Evolutionary conservation across 2,888 invertebrate genomes (phyloP).

Genomic region (Pheosia gnoma): DNA sequence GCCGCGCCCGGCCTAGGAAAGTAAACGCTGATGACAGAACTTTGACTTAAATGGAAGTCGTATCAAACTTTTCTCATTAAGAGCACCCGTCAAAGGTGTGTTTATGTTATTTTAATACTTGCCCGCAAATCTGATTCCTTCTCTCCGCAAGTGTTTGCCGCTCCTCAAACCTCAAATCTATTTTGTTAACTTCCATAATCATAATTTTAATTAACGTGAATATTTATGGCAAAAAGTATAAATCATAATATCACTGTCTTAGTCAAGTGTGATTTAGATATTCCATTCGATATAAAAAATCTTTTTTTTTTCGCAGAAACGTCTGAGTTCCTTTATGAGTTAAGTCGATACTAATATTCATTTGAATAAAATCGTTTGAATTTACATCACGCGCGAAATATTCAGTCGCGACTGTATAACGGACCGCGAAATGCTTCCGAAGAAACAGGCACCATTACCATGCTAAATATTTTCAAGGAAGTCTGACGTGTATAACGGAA

Average conservation of each 20-base stretch:
- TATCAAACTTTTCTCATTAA: constrained; percentile 83
- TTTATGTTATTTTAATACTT: constrained; percentile 80
- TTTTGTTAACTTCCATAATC: background rate
- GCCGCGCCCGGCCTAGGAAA: constrained; percentile 64
- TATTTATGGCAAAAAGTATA: too few relatives aligned
- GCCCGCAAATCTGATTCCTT: constrained; percentile 61
- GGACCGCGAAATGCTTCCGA: constrained; percentile 60
- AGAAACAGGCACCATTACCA: constrained; percentile 58
- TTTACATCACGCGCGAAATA: constrained; percentile 64
- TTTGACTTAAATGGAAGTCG: constrained; percentile 80
- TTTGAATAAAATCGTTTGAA: constrained; percentile 55
- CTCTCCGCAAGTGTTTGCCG: background rate
- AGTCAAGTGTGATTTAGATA: background rate
- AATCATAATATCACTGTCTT: too few relatives aligned
- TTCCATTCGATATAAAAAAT: background rate
- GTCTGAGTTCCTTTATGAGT: constrained; percentile 14
- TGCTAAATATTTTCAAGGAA: constrained; percentile 63
- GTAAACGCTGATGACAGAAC: constrained; percentile 78
- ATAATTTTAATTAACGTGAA: too few relatives aligned
- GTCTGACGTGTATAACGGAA: constrained; percentile 56
- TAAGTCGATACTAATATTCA: constrained; percentile 42
- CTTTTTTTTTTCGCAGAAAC: background rate
- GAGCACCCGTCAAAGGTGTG: constrained; percentile 79
- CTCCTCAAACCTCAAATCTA: background rate
- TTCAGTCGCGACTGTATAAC: constrained; percentile 66